Evolutionary conservation across 2,113 vertebrate genomes (phyloP).

Genomic region (Mesembrinibis cayennensis): DNA sequence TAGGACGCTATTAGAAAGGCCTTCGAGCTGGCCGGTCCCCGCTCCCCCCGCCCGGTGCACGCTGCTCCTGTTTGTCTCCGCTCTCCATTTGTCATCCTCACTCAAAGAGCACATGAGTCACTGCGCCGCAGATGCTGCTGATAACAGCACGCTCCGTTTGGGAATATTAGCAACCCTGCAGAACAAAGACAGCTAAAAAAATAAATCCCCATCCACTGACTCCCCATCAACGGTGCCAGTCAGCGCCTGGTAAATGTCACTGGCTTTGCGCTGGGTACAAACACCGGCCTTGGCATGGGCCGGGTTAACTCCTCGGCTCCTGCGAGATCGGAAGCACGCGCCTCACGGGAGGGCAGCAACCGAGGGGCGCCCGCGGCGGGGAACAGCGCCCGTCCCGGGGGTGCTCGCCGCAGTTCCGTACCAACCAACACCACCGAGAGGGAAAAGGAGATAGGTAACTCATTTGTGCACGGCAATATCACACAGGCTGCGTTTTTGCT

Average conservation of each 20-base stretch:
- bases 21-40: neutral
- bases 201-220: neutral
- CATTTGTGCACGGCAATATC: neutral
- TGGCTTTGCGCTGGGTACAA: neutral
- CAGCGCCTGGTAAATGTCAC: neutral
- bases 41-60: neutral
- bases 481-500: neutral
- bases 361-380: accelerated
- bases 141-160: neutral
- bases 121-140: constrained; percentile 6
- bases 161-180: neutral
- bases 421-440: neutral
- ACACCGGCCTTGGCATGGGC: neutral
- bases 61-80: neutral
- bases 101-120: constrained; percentile 46
- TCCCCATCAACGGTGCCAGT: neutral
- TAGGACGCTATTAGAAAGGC: neutral
- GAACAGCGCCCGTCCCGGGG: neutral
- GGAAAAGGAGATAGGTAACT: accelerated
- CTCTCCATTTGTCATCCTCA: constrained; percentile 24
- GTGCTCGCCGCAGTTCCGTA: neutral
- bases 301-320: neutral
- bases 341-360: accelerated
- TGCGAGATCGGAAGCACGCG: neutral
- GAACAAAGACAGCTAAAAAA: constrained; percentile 18